A percentile compares a stretch with the other conserved stretches of the same genome.
phyloP scores from a whole-genome alignment of 2,113 vertebrate species.

The Tautogolabrus adspersus region DNA sequence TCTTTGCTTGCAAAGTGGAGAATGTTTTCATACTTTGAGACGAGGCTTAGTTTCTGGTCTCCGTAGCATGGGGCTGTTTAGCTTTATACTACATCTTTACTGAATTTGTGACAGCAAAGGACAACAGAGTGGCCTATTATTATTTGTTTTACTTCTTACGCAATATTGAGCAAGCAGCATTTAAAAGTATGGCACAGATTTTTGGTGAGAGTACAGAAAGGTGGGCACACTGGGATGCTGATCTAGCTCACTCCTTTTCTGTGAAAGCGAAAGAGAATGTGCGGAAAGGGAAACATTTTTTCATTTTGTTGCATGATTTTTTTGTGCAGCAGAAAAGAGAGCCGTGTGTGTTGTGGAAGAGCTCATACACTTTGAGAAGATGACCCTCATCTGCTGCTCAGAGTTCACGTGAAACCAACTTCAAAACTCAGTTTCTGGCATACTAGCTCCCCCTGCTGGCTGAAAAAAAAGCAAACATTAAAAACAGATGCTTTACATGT shows the following conservation, averaged over 20 bases:
- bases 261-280: slow-evolving; percentile 23
- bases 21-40: slow-evolving; percentile 44
- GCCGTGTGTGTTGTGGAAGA: slow-evolving; percentile 52
- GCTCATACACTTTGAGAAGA: slow-evolving; percentile 49
- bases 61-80: slow-evolving; percentile 44
- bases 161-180: slow-evolving; percentile 47
- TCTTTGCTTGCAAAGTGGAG: slow-evolving; percentile 34
- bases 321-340: slow-evolving; percentile 34
- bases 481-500: not conserved
- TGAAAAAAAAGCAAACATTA: no score
- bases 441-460: slow-evolving; percentile 82
- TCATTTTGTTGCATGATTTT: not conserved
- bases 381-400: slow-evolving; percentile 37
- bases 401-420: slow-evolving; percentile 41
- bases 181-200: slow-evolving; percentile 49
- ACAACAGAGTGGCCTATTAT: slow-evolving; percentile 24
- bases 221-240: slow-evolving; percentile 7
- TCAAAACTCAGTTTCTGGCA: slow-evolving; percentile 65
- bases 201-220: slow-evolving; percentile 8
- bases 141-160: slow-evolving; percentile 28
- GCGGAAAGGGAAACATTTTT: slow-evolving; percentile 9
- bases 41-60: slow-evolving; percentile 48
- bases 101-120: slow-evolving; percentile 37
- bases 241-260: slow-evolving; percentile 19
- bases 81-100: slow-evolving; percentile 17